Evolutionary conservation across 2,797 vertebrate species (phyloP).

Genomic region (Schizopygopsis malacanthus): DNA sequence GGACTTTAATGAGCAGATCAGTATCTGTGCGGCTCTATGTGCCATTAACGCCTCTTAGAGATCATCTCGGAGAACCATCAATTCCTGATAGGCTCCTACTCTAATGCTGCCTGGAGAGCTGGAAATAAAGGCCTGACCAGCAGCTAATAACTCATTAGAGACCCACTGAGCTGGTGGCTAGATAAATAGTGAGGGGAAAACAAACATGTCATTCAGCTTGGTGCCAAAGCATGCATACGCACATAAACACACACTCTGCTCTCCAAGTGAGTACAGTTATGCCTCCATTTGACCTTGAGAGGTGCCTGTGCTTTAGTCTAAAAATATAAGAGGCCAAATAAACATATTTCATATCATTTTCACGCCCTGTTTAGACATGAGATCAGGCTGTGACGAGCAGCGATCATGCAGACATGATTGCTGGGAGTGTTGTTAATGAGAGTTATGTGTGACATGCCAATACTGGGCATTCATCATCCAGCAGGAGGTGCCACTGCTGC

Average conservation of each 20-base stretch:
- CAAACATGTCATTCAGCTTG: slow-evolving; percentile 33
- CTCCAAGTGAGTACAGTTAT: slow-evolving; percentile 26
- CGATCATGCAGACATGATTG: slow-evolving; percentile 16
- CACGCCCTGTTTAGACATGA: slow-evolving; percentile 28
- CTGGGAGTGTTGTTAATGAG: not conserved
- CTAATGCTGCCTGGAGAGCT: slow-evolving; percentile 18
- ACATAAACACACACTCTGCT: slow-evolving; percentile 17
- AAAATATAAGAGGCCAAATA: slow-evolving; percentile 40
- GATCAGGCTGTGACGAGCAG: slow-evolving; percentile 32
- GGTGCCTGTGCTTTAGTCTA: not conserved
- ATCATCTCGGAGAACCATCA: slow-evolving; percentile 27
- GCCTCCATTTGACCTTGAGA: slow-evolving; percentile 38
- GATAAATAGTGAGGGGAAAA: slow-evolving; percentile 42
- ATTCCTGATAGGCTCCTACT: slow-evolving; percentile 6
- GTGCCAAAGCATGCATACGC: slow-evolving; percentile 11
- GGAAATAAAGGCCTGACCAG: slow-evolving; percentile 51
- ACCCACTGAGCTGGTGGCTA: slow-evolving; percentile 37
- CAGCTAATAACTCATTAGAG: slow-evolving; percentile 56
- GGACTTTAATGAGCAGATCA: slow-evolving; percentile 53
- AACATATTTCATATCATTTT: slow-evolving; percentile 28
- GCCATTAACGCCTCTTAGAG: slow-evolving; percentile 44
- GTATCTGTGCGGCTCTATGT: slow-evolving; percentile 27
- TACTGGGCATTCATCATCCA: slow-evolving; percentile 12
- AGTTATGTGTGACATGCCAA: slow-evolving; percentile 1
- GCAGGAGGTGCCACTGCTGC: slow-evolving; percentile 33